Base-by-base conservation (phyloP, 2,797 vertebrate species). In the Pangasius larnaudii region DNA sequence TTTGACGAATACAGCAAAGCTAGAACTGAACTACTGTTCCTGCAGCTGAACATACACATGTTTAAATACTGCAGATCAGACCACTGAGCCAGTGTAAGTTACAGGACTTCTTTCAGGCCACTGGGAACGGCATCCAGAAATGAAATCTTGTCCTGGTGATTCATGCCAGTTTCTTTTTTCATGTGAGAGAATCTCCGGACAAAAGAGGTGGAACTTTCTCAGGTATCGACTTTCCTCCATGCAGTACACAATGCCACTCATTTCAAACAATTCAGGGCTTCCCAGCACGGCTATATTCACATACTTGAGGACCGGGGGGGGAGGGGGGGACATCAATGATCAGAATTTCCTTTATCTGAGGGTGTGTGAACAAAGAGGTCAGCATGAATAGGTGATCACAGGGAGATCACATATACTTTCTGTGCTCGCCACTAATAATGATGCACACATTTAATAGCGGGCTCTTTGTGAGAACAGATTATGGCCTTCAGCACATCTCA, bases 211-310 rank as follows among this genome's bases (percentile, higher is more conserved):
- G 77, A 77, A 83, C 86, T 91, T 93, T 91, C 91, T 91, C 89
- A 91, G 91, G 88, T 91, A 89, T 94, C 75, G 58, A 80, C 86
- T 87, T 91, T 84, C 91, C 71, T 86, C 71, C 59, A 33, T 85
- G 86, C 27, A 71, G 51, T 22, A 77, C 91, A 93, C 91, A 94
- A 92, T 93, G 86, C 80, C 67, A 2, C 89, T 92, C 88, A 85
- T 85, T 80, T 87, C 69, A 88, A 87, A 88, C 89, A 90, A 89
- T 90, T 69, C 63, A 88, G 67, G 69, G 27, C 33, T 72, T 88
- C 88, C 86, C 81, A 79, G 63, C 30, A 24, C 1, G 63, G 75
- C 56, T 0, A 67, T 80, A 19, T 87, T 87, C 90, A 89, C 87
- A 88, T 84, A 80, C 89, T 86, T 86, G 49, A 84, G 63, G 86